Base-by-base conservation (phyloP, 2,797 vertebrate species). In the Tauraco hartlaubi region DNA sequence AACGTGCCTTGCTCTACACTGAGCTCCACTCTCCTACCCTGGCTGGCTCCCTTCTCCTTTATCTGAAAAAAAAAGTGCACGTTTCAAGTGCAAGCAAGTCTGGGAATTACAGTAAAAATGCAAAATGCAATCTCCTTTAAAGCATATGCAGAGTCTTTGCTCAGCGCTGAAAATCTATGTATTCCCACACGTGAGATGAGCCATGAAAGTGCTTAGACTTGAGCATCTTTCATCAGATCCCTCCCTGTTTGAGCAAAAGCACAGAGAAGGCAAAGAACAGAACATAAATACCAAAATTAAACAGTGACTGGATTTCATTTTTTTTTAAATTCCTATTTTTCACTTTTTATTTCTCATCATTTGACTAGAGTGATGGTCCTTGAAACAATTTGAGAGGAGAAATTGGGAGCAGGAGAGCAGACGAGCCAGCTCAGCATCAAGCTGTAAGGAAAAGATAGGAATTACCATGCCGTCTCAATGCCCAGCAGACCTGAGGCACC, bases 41-140 rank as follows among this genome's bases (percentile, higher is more conserved):
- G 87, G 52, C 83, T 85, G 69, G 18, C 71, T 94, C 21, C 37
- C 72, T 94, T 96, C 94, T 91, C 79, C 79, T 96, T 80, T 58
- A 56, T 73, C 68, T 49, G 56, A 84, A 85, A 93, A 81, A 93
- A 81, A 77, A 39, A 86, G 43, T 72, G 58, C 41, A 85, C n/a
- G 19, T 83, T 95, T 91, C 52, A 89, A 90, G 44, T 55, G 75
- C 31, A 58, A 90, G 35, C 43, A 74, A 63, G 29, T 54, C 83
- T 64, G 35, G 68, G 54, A 84, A 63, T 79, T 66, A 72, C 52
- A 72, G 19, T 55, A 74, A 88, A 92, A 91, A 71, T n/a, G 33
- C 54, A 86, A 92, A 84, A 78, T 16, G 55, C 15, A 73, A 54
- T 85, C 46, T 73, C 66, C 43, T 73, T 48, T 92, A 92, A 92